These are phyloP conservation scores for Philotrypesis tridentata DNA, from an alignment of 1,140 invertebrate genomes.

Conservation along the genomic window DNA sequence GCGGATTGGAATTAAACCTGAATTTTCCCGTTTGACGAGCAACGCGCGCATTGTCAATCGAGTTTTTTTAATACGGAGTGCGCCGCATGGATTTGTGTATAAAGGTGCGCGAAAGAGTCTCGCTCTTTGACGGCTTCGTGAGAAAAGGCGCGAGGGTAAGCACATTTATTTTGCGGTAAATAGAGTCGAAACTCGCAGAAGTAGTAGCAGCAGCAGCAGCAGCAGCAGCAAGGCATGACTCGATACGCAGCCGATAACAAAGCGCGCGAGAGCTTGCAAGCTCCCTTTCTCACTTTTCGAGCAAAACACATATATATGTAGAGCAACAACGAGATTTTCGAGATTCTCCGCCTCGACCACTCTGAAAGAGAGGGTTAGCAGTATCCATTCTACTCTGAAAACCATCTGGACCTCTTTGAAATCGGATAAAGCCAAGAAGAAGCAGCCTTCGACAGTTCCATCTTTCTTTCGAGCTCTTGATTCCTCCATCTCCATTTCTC, in stretches of 20 bases:
- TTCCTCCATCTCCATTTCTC: neutral
- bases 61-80: too few relatives aligned
- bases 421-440: constrained; percentile 39
- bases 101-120: too few relatives aligned
- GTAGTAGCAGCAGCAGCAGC: neutral
- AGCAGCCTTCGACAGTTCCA: constrained; percentile 28
- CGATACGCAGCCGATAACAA: neutral
- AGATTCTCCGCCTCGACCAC: constrained; percentile 19
- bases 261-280: neutral
- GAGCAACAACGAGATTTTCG: constrained; percentile 31
- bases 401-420: constrained; percentile 43
- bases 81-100: too few relatives aligned
- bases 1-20: too few relatives aligned
- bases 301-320: neutral
- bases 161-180: neutral
- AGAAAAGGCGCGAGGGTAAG: neutral
- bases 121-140: too few relatives aligned
- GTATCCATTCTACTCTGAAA: constrained; percentile 27
- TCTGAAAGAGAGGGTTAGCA: constrained; percentile 1
- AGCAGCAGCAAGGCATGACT: neutral
- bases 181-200: neutral
- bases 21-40: too few relatives aligned
- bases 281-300: constrained; percentile 14
- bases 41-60: too few relatives aligned
- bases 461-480: constrained; percentile 15